Percentiles rank a stretch among this genome's conserved stretches.
These are phyloP conservation scores for Lethenteron reissneri DNA, from an alignment of 2,113 vertebrate genomes.

Conservation along the genomic window DNA sequence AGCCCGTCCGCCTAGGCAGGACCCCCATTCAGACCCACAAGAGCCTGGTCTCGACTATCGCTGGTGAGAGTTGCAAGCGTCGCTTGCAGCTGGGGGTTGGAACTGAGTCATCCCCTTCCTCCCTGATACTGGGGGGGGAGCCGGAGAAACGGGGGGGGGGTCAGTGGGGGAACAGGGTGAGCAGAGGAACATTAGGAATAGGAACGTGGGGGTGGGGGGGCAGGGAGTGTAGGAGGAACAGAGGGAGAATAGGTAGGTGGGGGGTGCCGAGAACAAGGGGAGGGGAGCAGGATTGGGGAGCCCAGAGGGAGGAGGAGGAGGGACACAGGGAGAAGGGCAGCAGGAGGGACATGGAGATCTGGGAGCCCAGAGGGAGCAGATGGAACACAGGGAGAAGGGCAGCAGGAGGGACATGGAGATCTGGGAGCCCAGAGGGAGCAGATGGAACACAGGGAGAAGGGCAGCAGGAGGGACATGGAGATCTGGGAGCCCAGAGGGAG, in stretches of 20 bases:
- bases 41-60: too few relatives aligned
- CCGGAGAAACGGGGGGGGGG: background rate
- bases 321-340: background rate
- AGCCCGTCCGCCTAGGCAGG: too few relatives aligned
- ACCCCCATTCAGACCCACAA: too few relatives aligned
- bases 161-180: background rate
- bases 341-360: background rate
- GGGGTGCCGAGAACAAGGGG: background rate
- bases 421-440: background rate
- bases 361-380: background rate
- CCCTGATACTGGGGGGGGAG: background rate
- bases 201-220: background rate
- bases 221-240: background rate
- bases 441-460: too few relatives aligned
- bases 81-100: too few relatives aligned
- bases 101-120: too few relatives aligned
- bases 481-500: background rate
- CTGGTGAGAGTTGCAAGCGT: too few relatives aligned
- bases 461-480: too few relatives aligned
- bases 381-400: background rate
- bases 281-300: background rate
- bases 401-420: background rate
- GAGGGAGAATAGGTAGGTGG: background rate
- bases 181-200: background rate
- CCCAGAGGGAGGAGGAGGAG: background rate